phyloP scores from a whole-genome alignment of 2,113 vertebrate species.

The Verasper variegatus region DNA sequence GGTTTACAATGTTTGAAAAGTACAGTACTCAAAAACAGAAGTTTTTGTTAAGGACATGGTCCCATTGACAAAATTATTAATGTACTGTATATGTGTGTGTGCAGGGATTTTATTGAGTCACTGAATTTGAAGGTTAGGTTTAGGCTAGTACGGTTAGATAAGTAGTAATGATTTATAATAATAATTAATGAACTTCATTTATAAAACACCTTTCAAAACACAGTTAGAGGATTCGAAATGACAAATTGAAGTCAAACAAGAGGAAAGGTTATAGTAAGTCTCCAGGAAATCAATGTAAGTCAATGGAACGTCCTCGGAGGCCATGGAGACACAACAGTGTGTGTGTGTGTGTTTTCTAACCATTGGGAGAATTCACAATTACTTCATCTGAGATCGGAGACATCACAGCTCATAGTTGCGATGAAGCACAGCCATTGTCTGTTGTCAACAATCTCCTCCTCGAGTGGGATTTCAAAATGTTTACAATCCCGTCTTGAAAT shows the following conservation, averaged over 20 bases:
- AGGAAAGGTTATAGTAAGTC: too few species aligned
- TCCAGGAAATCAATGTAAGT: too few species aligned
- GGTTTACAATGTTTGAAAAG: slow-evolving; percentile 35
- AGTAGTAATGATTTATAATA: too few species aligned
- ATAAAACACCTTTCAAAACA: too few species aligned
- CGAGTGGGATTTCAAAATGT: slow-evolving; percentile 38
- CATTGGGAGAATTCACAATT: slow-evolving; percentile 39
- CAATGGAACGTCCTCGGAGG: neutral
- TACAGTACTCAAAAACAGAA: slow-evolving; percentile 16
- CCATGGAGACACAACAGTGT: neutral
- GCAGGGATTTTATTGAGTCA: neutral
- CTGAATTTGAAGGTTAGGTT: too few species aligned
- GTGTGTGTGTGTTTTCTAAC: neutral
- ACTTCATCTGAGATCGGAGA: slow-evolving; percentile 30
- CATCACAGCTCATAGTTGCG: slow-evolving; percentile 32
- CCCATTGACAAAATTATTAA: neutral
- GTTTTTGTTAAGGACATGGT: slow-evolving; percentile 38
- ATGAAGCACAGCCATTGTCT: slow-evolving; percentile 41
- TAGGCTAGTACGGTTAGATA: too few species aligned
- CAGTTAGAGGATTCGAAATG: too few species aligned
- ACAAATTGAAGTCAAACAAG: too few species aligned
- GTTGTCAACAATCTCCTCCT: slow-evolving; percentile 22
- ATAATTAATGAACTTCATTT: too few species aligned
- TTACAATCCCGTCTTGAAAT: slow-evolving; percentile 40
- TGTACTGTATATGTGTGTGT: neutral